Evolutionary conservation across 2,113 vertebrate species (phyloP).

Genomic region (Bubo scandiacus): DNA sequence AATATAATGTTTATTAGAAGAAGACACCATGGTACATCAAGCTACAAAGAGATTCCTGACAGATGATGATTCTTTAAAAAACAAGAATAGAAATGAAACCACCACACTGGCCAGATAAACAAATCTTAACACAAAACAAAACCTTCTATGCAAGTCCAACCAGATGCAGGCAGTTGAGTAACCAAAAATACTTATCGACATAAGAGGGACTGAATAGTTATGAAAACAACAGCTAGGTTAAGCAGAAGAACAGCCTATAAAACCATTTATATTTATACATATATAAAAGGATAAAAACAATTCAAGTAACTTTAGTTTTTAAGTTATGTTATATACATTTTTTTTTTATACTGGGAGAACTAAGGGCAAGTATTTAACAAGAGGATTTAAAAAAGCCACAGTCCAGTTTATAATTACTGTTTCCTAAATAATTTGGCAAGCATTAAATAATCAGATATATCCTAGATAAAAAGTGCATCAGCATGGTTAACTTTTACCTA

Average conservation of each 20-base stretch:
- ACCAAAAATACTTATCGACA: not conserved
- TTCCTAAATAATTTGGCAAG: conserved; percentile 66
- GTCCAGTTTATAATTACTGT: not conserved
- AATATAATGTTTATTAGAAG: conserved; percentile 77
- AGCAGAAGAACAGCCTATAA: conserved; percentile 42
- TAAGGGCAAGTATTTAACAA: conserved; percentile 31
- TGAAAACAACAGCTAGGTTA: conserved; percentile 51
- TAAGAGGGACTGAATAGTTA: conserved; percentile 6
- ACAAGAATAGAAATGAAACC: not conserved
- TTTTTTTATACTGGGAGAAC: not conserved
- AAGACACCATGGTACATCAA: conserved; percentile 45
- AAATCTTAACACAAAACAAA: conserved; percentile 56
- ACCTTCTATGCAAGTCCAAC: conserved; percentile 35
- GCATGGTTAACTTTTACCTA: conserved; percentile 16
- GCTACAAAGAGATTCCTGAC: conserved; percentile 34
- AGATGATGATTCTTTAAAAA: conserved; percentile 48
- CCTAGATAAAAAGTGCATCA: conserved; percentile 37
- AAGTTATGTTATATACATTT: conserved; percentile 66
- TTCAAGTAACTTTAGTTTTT: conserved; percentile 71
- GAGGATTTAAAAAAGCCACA: conserved; percentile 11
- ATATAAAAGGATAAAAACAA: conserved; percentile 66
- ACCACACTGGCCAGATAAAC: not conserved
- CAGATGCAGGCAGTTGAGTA: conserved; percentile 44
- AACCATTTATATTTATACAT: conserved; percentile 51
- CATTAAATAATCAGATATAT: conserved; percentile 52